A percentile compares a stretch with the other conserved stretches of the same genome.
phyloP scores from a whole-genome alignment of 2,113 vertebrate genomes.

The Amazona guildingii region DNA sequence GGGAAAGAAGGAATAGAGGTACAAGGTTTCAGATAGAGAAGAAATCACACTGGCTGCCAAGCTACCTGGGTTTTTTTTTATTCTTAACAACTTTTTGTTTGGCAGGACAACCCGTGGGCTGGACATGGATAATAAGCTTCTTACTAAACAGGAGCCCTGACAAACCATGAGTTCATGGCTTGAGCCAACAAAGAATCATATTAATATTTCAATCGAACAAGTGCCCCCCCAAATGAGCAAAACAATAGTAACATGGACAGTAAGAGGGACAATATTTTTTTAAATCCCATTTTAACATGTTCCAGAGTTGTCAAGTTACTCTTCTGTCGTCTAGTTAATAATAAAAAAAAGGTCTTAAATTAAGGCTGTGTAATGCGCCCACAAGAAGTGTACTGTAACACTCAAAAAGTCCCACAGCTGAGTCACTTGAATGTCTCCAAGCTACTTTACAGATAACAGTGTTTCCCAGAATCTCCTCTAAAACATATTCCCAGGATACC shows the following conservation, averaged over 20 bases:
- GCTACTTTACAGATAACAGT: not conserved
- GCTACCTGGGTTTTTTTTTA: not conserved
- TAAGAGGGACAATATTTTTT: not conserved
- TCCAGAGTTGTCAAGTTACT: not conserved
- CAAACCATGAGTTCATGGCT: not conserved
- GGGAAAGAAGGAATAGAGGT: not conserved
- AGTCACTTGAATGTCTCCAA: slow-evolving; percentile 11
- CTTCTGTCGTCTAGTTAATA: not conserved
- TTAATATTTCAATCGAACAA: not conserved
- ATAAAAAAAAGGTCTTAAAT: not conserved
- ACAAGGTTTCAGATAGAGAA: not conserved
- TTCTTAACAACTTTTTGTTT: not conserved
- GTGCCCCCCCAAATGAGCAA: not conserved
- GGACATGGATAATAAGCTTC: not conserved
- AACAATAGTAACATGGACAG: not conserved
- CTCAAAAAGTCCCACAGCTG: not conserved
- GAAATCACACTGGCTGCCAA: not conserved
- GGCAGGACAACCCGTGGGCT: not conserved
- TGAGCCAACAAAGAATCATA: not conserved
- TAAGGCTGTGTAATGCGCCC: not conserved
- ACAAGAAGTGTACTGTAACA: not conserved
- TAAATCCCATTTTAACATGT: not conserved
- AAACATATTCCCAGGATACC: not conserved
- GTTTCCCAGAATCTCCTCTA: slow-evolving; percentile 8
- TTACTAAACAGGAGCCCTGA: not conserved